Conservation (phyloP, 2,888 invertebrate species). For the Sclerodermus sp. region DNA sequence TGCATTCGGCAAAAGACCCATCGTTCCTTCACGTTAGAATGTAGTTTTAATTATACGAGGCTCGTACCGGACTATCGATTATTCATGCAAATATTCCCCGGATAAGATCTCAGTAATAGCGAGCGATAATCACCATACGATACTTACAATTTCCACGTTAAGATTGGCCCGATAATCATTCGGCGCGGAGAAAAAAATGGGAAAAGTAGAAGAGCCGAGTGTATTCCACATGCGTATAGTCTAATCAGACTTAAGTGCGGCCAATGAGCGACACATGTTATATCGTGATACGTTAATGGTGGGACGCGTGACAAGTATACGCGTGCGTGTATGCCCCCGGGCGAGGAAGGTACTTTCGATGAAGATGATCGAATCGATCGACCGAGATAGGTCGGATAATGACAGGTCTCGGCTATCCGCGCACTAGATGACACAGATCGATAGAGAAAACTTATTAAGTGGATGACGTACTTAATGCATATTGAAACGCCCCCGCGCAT, state of each 20-base stretch:
- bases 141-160: no score
- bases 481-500: constrained; percentile 18
- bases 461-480: constrained; percentile 20
- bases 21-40: no score
- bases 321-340: neutral
- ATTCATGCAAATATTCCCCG: neutral
- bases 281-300: constrained; percentile 18
- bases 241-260: constrained; percentile 34
- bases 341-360: constrained; percentile 21
- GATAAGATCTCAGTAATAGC: no score
- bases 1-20: no score
- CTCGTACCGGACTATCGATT: no score
- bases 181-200: no score
- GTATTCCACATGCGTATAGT: neutral
- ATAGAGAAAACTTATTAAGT: constrained; percentile 35
- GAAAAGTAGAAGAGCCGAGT: no score
- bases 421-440: constrained; percentile 41
- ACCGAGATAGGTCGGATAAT: constrained; percentile 35
- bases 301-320: constrained; percentile 18
- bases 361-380: constrained; percentile 36
- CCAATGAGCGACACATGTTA: constrained; percentile 23
- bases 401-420: constrained; percentile 28
- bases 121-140: no score
- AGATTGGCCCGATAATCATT: no score
- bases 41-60: no score